A percentile compares a stretch with the other conserved stretches of the same genome.
phyloP scores from a whole-genome alignment of 1,140 invertebrate genomes.

The Coboldia fuscipes region DNA sequence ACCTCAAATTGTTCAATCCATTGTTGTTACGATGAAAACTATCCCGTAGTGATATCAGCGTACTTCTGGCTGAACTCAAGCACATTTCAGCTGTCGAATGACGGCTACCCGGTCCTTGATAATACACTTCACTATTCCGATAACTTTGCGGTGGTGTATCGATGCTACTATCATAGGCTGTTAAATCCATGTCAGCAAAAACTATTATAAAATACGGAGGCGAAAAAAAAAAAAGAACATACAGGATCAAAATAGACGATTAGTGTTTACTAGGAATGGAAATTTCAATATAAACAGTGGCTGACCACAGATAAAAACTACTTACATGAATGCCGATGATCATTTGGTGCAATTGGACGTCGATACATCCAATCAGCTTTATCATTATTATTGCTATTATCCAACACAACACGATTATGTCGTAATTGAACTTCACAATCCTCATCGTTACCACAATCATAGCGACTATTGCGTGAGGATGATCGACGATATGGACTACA shows the following conservation, averaged over 20 bases:
- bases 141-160: constrained; percentile 19
- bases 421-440: constrained; percentile 18
- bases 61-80: constrained; percentile 16
- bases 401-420: constrained; percentile 6
- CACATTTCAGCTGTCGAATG: constrained; percentile 18
- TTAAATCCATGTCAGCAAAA: constrained; percentile 14
- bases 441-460: no score
- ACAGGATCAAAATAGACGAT: neutral
- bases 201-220: constrained; percentile 2
- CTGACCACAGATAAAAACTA: constrained; percentile 1
- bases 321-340: constrained; percentile 18
- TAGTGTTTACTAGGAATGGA: neutral
- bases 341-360: constrained; percentile 18
- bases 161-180: constrained; percentile 19
- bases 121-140: constrained; percentile 13
- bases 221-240: neutral
- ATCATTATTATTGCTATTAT: constrained; percentile 13
- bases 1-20: constrained; percentile 13
- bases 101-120: constrained; percentile 5
- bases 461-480: no score
- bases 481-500: no score
- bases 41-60: constrained; percentile 14
- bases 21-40: constrained; percentile 15
- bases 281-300: neutral
- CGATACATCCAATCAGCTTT: constrained; percentile 19